A percentile compares a stretch with the other conserved stretches of the same genome.
phyloP scores from a whole-genome alignment of 2,113 vertebrate genomes.

The Catharus fuscescens region DNA sequence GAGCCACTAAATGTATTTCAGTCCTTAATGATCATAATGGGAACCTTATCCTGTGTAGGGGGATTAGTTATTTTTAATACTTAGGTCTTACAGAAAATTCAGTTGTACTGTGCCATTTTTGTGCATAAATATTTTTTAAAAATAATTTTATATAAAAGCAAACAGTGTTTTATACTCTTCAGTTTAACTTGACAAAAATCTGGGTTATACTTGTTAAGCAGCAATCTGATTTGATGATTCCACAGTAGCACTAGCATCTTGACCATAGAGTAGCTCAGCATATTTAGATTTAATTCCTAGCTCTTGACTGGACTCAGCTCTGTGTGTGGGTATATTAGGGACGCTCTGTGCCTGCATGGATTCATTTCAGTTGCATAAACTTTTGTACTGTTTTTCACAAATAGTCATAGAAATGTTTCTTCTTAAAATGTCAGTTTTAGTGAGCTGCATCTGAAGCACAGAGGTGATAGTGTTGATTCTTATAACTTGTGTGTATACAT shows the following conservation, averaged over 20 bases:
- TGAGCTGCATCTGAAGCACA: not conserved
- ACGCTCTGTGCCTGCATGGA: not conserved
- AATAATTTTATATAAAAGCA: not conserved
- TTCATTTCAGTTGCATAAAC: not conserved
- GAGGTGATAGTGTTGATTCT: not conserved
- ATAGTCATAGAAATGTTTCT: not conserved
- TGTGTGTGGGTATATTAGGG: not conserved
- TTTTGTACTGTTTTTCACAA: not conserved
- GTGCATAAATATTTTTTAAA: not conserved
- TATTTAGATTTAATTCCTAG: not conserved
- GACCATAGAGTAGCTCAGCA: not conserved
- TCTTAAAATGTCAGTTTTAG: not conserved
- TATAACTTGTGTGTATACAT: not conserved
- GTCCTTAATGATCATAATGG: not conserved
- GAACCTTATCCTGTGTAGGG: not conserved
- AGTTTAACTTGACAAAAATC: not conserved
- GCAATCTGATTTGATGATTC: not conserved
- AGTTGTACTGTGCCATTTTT: not conserved
- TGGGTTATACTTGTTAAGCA: not conserved
- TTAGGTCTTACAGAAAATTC: not conserved
- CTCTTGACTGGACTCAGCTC: not conserved
- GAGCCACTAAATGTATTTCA: not conserved
- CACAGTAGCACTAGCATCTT: not conserved
- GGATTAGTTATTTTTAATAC: not conserved
- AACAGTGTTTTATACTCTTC: not conserved